Percentiles rank a stretch among this genome's conserved stretches.
Conservation (phyloP, 2,113 vertebrate species). For the Chrysemys picta region DNA sequence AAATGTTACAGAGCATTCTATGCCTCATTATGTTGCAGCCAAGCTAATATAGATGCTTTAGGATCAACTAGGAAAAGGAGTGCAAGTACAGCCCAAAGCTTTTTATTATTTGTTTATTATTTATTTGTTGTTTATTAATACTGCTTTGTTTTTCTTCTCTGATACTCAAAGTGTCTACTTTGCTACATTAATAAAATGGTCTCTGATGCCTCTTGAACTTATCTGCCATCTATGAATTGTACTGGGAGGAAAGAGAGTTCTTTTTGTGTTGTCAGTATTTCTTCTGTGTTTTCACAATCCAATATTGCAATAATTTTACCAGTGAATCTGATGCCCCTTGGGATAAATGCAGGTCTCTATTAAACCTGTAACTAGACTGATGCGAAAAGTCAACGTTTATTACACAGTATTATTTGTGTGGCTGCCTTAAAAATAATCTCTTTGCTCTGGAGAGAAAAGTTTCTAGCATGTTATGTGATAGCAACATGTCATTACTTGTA, state of each 20-base stretch:
- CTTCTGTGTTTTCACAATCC: slow-evolving; percentile 46
- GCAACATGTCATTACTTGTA: slow-evolving; percentile 46
- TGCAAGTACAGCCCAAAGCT: not conserved
- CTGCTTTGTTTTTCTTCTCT: slow-evolving; percentile 29
- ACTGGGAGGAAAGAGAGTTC: not conserved
- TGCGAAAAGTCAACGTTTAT: slow-evolving; percentile 58
- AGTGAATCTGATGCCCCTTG: slow-evolving; percentile 11
- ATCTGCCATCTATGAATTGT: not conserved
- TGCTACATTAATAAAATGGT: slow-evolving; percentile 28
- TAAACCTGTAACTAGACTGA: slow-evolving; percentile 61
- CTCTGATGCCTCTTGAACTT: slow-evolving; percentile 25
- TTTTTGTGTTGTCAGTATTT: slow-evolving; percentile 46
- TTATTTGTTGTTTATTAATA: not conserved
- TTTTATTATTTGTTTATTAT: not conserved
- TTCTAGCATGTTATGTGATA: not conserved
- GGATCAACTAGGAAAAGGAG: not conserved
- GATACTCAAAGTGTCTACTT: slow-evolving; percentile 1
- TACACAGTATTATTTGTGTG: slow-evolving; percentile 25
- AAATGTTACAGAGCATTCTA: not conserved
- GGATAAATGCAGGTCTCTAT: slow-evolving; percentile 55
- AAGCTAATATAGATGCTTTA: not conserved
- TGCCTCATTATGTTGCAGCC: slow-evolving; percentile 42
- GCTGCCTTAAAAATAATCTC: slow-evolving; percentile 21
- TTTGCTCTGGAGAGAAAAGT: slow-evolving; percentile 36
- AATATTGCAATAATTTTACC: slow-evolving; percentile 50